Conservation (phyloP, 2,888 invertebrate species). For the Diogma glabrata region DNA sequence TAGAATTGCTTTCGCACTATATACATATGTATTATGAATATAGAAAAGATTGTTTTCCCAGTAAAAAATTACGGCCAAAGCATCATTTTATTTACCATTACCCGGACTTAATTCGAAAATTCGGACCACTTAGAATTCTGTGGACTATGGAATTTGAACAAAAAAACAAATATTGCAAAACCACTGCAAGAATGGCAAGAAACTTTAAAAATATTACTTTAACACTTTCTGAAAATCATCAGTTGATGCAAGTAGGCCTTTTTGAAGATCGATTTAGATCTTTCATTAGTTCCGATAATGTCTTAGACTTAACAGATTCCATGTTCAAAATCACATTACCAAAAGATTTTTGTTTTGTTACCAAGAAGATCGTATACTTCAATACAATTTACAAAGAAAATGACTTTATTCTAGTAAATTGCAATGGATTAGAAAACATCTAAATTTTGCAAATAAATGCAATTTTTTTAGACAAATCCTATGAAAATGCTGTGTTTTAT, state of each 20-base stretch:
- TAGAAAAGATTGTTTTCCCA: not conserved
- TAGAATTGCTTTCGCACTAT: not conserved
- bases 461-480: too few species aligned
- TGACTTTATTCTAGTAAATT: not conserved
- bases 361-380: not conserved
- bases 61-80: not conserved
- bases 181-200: not conserved
- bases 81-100: not conserved
- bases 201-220: not conserved
- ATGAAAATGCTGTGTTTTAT: not conserved
- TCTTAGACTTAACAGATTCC: not conserved
- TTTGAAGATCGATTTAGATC: not conserved
- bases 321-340: not conserved
- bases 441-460: not conserved
- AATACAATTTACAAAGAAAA: too few species aligned
- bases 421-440: not conserved
- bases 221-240: not conserved
- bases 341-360: not conserved
- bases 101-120: not conserved
- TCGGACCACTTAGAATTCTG: not conserved
- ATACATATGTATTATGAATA: not conserved
- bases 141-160: conserved; percentile 2
- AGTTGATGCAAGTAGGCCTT: not conserved
- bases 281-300: not conserved
- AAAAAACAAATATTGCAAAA: not conserved